Base-by-base conservation (phyloP, 2,888 invertebrate genomes). In the Patella caerulea region DNA sequence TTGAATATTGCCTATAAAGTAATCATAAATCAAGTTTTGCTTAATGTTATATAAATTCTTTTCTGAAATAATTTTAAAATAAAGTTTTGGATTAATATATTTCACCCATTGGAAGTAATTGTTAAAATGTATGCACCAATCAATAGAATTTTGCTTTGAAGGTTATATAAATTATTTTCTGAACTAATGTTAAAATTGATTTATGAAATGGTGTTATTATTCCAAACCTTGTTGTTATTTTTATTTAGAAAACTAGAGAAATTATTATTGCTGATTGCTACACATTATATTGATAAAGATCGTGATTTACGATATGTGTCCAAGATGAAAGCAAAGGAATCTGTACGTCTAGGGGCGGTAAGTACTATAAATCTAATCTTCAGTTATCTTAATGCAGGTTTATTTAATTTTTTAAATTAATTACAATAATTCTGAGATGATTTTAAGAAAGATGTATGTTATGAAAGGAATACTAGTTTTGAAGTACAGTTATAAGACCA, bases 261-360 rank as follows among this genome's bases (percentile, higher is more conserved):
- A 29, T 89, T 90, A 79, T 82, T 92, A 59, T 79, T 91, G 81
- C 79, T 91, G 59, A 81, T 92, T 12, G 88, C 88, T 15, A 88
- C 91, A 14, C 87, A 90, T 78, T 92, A 85, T 83, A 89, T 92
- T 34, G 88, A 91, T 81, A 91, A 91, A 77, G 90, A 91, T 80
- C 81, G 84, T 53, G 87, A 88, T 19, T 77, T 87, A 52, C 76
- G 89, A 45, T 82, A 79, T 17, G 83, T 83, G 5, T 81, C 83
- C n/a, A 82, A 82, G 45, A 77, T 86, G n/a, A 84, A 84, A 78
- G 72, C 82, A 12, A 75, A 82, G 15, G 85, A 87, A 19, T 85
- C 87, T 11, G 82, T 83, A 52, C 81, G 85, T 71, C 77, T 81
- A 53, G 81, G 85, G 82, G 83, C 83, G 81, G 88, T 87, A 78